Conservation (phyloP, 2,797 vertebrate genomes). For the Galagoides demidoff region DNA sequence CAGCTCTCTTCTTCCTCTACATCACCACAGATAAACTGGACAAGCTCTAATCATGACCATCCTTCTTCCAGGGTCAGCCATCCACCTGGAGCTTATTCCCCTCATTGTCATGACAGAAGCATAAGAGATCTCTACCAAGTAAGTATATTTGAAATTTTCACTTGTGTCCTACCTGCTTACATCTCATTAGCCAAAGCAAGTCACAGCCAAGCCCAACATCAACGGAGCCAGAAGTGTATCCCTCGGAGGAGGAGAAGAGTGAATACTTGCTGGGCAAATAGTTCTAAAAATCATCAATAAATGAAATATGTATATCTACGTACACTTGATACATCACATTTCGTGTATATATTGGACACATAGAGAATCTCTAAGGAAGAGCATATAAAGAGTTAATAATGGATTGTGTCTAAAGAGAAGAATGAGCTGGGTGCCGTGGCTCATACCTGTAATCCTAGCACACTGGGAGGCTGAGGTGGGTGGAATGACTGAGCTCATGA, state of each 20-base stretch:
- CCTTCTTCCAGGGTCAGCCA: not conserved
- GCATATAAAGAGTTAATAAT: not conserved
- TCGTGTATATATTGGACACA: too few species aligned
- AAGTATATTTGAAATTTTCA: not conserved
- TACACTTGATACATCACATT: not conserved
- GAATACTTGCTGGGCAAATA: not conserved
- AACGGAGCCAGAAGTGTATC: not conserved
- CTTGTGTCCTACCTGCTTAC: not conserved
- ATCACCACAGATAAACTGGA: not conserved
- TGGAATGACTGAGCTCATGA: too few species aligned
- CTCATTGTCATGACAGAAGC: not conserved
- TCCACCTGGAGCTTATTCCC: not conserved
- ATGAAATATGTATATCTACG: not conserved
- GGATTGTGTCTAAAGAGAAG: not conserved
- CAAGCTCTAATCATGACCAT: not conserved
- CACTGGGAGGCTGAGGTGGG: too few species aligned
- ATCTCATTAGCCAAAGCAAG: not conserved
- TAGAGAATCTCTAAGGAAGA: not conserved
- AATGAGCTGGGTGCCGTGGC: too few species aligned
- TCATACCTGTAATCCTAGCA: too few species aligned
- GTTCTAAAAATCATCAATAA: not conserved
- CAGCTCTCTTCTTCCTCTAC: not conserved
- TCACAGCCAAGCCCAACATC: not conserved
- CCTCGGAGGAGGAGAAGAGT: not conserved
- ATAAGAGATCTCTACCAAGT: not conserved